Conservation (phyloP, 2,113 vertebrate species). For the Rhinichthys klamathensis region DNA sequence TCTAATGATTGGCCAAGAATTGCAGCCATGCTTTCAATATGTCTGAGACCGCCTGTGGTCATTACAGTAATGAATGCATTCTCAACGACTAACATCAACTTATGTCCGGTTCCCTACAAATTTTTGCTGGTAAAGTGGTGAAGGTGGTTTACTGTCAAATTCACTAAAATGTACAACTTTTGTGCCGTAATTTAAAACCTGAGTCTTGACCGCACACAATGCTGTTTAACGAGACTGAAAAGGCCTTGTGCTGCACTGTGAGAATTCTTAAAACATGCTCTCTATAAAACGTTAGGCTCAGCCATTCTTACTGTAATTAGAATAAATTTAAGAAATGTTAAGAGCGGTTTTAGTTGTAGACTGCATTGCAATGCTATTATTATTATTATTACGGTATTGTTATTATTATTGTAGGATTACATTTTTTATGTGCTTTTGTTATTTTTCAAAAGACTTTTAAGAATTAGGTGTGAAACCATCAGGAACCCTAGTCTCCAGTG, state of each 20-base stretch:
- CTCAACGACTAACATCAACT: constrained; percentile 7
- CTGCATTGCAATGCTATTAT: no score
- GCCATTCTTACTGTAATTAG: background rate
- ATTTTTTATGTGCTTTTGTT: no score
- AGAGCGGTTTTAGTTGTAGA: background rate
- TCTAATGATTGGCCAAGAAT: constrained; percentile 20
- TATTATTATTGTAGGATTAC: no score
- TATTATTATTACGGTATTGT: no score
- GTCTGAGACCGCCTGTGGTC: background rate
- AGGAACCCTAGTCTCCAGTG: no score
- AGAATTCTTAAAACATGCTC: background rate
- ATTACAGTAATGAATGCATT: constrained; percentile 13
- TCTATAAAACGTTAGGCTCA: background rate
- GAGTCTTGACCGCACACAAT: background rate
- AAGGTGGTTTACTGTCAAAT: constrained; percentile 17
- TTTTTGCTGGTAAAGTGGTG: background rate
- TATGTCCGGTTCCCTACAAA: constrained; percentile 2
- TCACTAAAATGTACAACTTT: background rate
- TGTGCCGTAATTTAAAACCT: background rate
- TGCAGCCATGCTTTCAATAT: background rate
- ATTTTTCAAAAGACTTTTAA: no score
- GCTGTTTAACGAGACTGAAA: background rate
- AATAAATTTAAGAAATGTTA: background rate
- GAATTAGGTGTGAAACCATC: no score
- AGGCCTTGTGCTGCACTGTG: background rate